phyloP scores from a whole-genome alignment of 2,888 invertebrate species.

The Melanostoma scalare region DNA sequence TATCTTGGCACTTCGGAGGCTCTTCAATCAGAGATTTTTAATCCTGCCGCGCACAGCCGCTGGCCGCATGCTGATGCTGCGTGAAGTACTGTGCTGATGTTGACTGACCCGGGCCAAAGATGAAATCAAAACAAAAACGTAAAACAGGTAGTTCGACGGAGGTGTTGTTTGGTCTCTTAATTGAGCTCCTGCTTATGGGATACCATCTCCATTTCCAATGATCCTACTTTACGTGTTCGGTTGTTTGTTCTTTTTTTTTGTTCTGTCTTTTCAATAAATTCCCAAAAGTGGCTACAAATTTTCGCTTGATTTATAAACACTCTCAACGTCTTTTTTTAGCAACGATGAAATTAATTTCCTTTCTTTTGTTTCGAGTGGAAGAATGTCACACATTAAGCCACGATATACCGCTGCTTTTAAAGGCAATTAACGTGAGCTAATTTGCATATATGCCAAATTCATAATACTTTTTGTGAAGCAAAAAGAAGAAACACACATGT shows the following conservation, averaged over 20 bases:
- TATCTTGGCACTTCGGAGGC: constrained; percentile 25
- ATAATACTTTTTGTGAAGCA: background rate
- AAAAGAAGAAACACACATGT: background rate
- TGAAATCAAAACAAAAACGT: constrained; percentile 61
- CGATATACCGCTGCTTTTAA: constrained; percentile 53
- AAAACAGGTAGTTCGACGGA: constrained; percentile 69
- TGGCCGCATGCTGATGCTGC: background rate
- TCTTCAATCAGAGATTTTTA: constrained; percentile 39
- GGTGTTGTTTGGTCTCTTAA: constrained; percentile 73
- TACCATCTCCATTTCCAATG: constrained; percentile 26
- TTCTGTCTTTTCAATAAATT: constrained; percentile 14
- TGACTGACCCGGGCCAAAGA: constrained; percentile 53
- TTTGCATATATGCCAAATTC: constrained; percentile 54
- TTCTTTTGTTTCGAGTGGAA: constrained; percentile 45
- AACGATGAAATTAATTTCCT: constrained; percentile 36
- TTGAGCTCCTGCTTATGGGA: constrained; percentile 68
- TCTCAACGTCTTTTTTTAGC: constrained; percentile 30
- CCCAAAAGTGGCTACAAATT: constrained; percentile 48
- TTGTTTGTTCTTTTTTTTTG: constrained; percentile 3
- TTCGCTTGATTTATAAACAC: constrained; percentile 56
- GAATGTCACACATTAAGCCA: constrained; percentile 41
- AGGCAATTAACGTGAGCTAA: constrained; percentile 62
- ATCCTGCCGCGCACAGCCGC: constrained; percentile 6
- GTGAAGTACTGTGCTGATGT: background rate
- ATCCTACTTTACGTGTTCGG: constrained; percentile 27